Evolutionary conservation across 2,797 vertebrate genomes (phyloP).

Genomic region (Schizopygopsis pylzovi): DNA sequence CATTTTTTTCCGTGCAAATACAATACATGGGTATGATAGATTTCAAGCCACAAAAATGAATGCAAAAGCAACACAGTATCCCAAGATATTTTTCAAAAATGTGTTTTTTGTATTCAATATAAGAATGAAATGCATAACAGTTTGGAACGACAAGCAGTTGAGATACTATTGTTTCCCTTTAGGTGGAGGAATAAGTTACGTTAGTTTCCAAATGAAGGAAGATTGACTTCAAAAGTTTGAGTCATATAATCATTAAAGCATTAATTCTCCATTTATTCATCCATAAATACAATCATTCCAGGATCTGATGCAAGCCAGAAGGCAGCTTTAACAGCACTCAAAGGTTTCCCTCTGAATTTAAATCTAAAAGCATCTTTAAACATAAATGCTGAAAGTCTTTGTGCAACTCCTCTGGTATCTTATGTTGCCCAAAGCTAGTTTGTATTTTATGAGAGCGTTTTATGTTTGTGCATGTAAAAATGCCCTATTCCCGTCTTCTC

Average conservation of each 20-base stretch:
- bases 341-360: slow-evolving; percentile 2
- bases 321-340: neutral
- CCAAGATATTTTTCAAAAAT: neutral
- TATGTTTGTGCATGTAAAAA: slow-evolving; percentile 22
- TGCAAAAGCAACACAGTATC: neutral
- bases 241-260: neutral
- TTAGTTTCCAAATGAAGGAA: neutral
- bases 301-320: slow-evolving; percentile 8
- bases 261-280: neutral
- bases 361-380: slow-evolving; percentile 12
- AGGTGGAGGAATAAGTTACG: neutral
- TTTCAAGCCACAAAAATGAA: neutral
- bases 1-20: neutral
- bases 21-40: neutral
- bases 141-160: neutral
- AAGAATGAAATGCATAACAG: neutral
- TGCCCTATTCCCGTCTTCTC: neutral
- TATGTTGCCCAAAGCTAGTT: slow-evolving; percentile 9
- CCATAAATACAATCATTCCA: neutral
- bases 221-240: neutral
- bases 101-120: neutral
- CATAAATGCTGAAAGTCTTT: slow-evolving; percentile 11
- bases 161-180: neutral
- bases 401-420: slow-evolving; percentile 5
- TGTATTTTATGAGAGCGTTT: slow-evolving; percentile 34